A percentile compares a stretch with the other conserved stretches of the same genome.
phyloP scores from a whole-genome alignment of 2,113 vertebrate species.

The Lathamus discolor region DNA sequence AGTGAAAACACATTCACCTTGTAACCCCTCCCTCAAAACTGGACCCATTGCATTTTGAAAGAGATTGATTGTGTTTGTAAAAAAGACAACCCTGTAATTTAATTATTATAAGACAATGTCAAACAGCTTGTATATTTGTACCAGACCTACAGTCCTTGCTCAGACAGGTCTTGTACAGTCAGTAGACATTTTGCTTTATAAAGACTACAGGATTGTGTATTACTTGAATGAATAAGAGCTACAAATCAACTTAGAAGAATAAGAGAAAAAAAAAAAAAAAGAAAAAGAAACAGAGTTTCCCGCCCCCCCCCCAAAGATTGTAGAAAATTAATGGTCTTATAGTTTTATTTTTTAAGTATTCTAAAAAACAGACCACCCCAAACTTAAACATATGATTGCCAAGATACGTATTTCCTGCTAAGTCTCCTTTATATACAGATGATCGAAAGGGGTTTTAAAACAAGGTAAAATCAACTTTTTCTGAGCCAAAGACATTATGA shows the following conservation, averaged over 20 bases:
- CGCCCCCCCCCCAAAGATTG: background rate
- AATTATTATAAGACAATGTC: conserved; percentile 65
- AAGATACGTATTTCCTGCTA: background rate
- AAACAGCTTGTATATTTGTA: conserved; percentile 39
- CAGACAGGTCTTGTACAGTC: background rate
- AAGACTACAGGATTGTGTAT: background rate
- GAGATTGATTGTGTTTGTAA: conserved; percentile 66
- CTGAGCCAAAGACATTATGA: background rate
- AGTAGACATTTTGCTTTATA: background rate
- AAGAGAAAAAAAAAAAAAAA: background rate
- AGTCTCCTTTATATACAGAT: background rate
- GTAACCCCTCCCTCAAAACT: conserved; percentile 25
- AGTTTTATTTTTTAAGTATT: background rate
- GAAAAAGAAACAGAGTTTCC: accelerated
- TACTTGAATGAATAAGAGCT: background rate
- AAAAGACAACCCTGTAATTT: conserved; percentile 15
- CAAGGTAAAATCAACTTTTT: background rate
- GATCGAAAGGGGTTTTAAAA: background rate
- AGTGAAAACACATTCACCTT: conserved; percentile 65
- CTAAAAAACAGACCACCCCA: background rate
- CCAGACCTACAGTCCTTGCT: background rate
- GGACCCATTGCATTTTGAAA: conserved; percentile 53
- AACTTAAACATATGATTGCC: background rate
- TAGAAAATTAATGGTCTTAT: background rate
- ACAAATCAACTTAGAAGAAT: background rate